These are phyloP conservation scores for Aegotheles bennettii DNA, from an alignment of 2,113 vertebrate genomes.

Conservation along the genomic window DNA sequence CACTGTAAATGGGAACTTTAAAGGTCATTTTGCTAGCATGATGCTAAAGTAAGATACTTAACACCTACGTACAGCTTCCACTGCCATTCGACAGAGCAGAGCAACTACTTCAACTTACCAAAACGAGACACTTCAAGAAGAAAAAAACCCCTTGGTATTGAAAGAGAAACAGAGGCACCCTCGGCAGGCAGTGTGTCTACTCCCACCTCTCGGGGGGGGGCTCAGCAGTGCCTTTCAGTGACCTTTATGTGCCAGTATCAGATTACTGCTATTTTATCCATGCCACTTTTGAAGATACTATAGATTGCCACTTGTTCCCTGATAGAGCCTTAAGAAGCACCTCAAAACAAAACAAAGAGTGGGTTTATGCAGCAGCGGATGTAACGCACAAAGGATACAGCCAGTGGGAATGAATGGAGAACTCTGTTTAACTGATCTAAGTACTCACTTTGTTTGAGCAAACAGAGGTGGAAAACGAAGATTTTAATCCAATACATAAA, in stretches of 20 bases:
- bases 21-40: not conserved
- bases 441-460: not conserved
- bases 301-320: conserved; percentile 10
- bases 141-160: not conserved
- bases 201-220: not conserved
- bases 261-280: conserved; percentile 33
- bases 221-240: not conserved
- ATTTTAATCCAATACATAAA: conserved; percentile 13
- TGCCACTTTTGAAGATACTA: not conserved
- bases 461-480: not conserved
- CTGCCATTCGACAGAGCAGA: not conserved
- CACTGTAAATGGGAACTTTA: not conserved
- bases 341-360: conserved; percentile 16
- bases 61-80: not conserved
- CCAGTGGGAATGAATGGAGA: conserved; percentile 15
- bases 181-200: not conserved
- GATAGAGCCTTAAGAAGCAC: conserved; percentile 8
- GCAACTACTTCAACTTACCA: not conserved
- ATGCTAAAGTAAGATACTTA: not conserved
- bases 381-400: not conserved
- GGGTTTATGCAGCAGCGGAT: not conserved
- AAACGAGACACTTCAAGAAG: not conserved
- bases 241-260: conserved; percentile 34
- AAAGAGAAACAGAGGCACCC: not conserved
- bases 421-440: conserved; percentile 4